Base-by-base conservation (phyloP, 1,140 invertebrate species). In the Paralvinella palmiformis region DNA sequence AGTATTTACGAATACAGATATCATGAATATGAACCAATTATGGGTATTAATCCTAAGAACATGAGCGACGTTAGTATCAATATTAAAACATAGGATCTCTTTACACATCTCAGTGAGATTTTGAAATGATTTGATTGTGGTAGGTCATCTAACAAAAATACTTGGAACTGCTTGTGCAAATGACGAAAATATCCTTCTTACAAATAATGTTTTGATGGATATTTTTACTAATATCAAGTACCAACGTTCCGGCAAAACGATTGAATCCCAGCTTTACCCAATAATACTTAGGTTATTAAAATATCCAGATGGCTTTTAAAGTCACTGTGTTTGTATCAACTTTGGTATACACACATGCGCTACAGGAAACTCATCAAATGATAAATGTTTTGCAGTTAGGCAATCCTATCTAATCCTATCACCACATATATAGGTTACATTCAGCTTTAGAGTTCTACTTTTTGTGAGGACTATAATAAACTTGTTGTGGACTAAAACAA, bases 11-110 rank as follows among this genome's bases (percentile, higher is more conserved):
- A 32, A 57, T 57, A 57, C 20, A 31, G 32, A 32, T 31, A 10
- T 29, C 55, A 35, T 31, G 55, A 57, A 20, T 57, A 57, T 29
- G 55, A 57, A 29, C 55, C 55, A 20, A 31, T 29, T n/a, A 32
- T 31, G 13, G 7, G 55, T n/a, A 13, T 31, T 7, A 57, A 57
- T 57, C 29, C 32, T n/a, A 57, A 57, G 17, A 57, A 31, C 29
- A 17, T 31, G 31, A n/a, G 55, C 5, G 55, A 57, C 20, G 32
- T 57, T 35, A 4, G 55, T 6, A 57, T 57, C 17, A 57, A 57
- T 32, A 32, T 57, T 31, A 31, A 57, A 32, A n/a, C 20, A 32
- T 31, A 57, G 20, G 55, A 57, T 35, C 55, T 7, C 10, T 57
- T 57, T 32, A 57, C 6, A 7, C 22, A 24, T 35, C 31, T 31